Evolutionary conservation across 2,113 vertebrate genomes (phyloP), one percentile per base, ranked within the genome.

Genomic region (Mystacornis crossleyi): DNA sequence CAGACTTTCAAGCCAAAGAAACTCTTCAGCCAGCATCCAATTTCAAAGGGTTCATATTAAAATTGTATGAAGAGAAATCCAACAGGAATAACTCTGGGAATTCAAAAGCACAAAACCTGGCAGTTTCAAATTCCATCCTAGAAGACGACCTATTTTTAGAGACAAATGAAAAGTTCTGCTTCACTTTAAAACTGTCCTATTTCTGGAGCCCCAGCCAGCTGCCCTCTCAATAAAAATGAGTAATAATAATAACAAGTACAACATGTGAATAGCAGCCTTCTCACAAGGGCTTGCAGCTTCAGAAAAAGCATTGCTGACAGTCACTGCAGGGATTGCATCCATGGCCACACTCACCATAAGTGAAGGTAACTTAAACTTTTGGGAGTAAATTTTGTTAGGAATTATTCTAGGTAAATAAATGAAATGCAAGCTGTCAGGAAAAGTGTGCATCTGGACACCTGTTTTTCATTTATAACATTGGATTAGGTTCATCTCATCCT

Each of bases 401-500:
- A 61, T 50, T 77, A 51, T 80, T 93, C 85, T 71, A 78, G 40
- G 42, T 79, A 89, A 86, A 65, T 67, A 89, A 94, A 91, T 36
- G 13, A 29, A 79, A 58, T 55, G 31, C 29, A 74, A 72, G 28
- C 67, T 89, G 69, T 58, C 71, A 81, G 43, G 57, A 58, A 86
- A 79, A 75, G 31, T 82, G 47, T 38, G 36, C 58, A 53, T 90
- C 82, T 93, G 75, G 88, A 81, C 84, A 92, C 53, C 86, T 96
- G 82, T 58, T 97, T 94, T 96, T 93, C 74, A 89, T 96, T 95
- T 95, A 36, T 58, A 93, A 79, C 69, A 81, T 40, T 95, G 91
- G 95, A 97, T 96, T 95, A 93, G 92, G 81, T 94, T 89, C 54
- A 90, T 89, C 80, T 96, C 78, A 75, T 96, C 92, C 95, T 95